phyloP scores from a whole-genome alignment of 1,140 invertebrate genomes.

The Scaptomyza hsui region DNA sequence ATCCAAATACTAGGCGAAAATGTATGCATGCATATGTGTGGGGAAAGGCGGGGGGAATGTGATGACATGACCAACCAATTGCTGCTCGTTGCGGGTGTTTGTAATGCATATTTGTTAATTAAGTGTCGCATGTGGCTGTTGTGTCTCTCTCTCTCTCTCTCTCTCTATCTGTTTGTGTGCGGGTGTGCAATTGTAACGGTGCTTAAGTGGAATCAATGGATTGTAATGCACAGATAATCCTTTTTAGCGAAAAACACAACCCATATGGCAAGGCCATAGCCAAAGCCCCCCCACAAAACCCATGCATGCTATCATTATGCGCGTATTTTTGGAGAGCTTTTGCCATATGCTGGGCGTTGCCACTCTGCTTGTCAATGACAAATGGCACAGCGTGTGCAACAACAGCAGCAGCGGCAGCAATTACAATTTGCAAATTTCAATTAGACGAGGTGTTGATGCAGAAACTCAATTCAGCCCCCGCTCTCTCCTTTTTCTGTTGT shows the following conservation, averaged over 20 bases:
- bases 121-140: conserved; percentile 64
- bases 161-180: conserved; percentile 19
- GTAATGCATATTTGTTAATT: conserved; percentile 82
- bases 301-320: conserved; percentile 16
- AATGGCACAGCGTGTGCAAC: conserved; percentile 58
- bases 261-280: neutral
- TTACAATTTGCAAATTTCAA: conserved; percentile 64
- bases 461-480: conserved; percentile 45
- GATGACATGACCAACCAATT: conserved; percentile 73
- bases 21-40: conserved; percentile 2
- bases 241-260: conserved; percentile 55
- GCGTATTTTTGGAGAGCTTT: conserved; percentile 35
- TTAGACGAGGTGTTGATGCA: conserved; percentile 80
- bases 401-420: conserved; percentile 21
- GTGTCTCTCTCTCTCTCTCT: conserved; percentile 8
- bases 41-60: neutral
- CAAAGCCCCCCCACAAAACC: neutral
- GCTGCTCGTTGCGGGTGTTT: conserved; percentile 76
- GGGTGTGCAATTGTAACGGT: conserved; percentile 63
- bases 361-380: conserved; percentile 67
- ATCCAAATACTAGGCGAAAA: conserved; percentile 27
- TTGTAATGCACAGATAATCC: conserved; percentile 81
- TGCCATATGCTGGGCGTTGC: conserved; percentile 29
- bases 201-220: conserved; percentile 82
- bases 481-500: conserved; percentile 36